phyloP scores from a whole-genome alignment of 2,113 vertebrate species.

The Hiodon tergisus region DNA sequence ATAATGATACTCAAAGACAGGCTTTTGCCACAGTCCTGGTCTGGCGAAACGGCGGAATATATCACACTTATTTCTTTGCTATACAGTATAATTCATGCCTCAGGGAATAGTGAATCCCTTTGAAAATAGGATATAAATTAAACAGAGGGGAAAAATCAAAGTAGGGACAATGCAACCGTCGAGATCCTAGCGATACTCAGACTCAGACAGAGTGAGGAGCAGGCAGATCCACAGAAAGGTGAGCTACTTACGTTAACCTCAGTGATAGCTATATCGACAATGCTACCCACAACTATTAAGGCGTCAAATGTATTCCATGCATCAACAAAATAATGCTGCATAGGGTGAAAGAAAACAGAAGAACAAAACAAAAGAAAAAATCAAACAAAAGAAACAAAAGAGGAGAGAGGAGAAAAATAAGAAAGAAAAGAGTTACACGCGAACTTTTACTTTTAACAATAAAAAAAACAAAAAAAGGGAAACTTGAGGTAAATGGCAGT shows the following conservation, averaged over 20 bases:
- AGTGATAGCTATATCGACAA: conserved; percentile 99
- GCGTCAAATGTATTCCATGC: conserved; percentile 99
- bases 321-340: conserved; percentile 99
- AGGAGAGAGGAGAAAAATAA: conserved; percentile 85
- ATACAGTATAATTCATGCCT: conserved; percentile 61
- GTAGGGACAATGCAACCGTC: conserved; percentile 49
- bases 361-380: conserved; percentile 51
- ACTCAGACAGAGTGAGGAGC: conserved; percentile 57
- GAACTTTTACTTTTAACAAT: conserved; percentile 58
- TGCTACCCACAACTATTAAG: conserved; percentile 99
- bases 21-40: no score
- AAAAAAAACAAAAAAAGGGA: conserved; percentile 30
- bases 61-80: conserved; percentile 56
- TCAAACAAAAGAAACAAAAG: conserved; percentile 46
- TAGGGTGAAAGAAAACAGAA: conserved; percentile 57
- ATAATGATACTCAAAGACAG: no score
- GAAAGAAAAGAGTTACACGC: conserved; percentile 90
- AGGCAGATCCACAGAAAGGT: conserved; percentile 81
- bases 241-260: conserved; percentile 99
- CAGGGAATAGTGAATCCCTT: conserved; percentile 42
- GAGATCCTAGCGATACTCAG: conserved; percentile 41
- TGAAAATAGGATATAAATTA: conserved; percentile 42
- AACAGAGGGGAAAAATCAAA: conserved; percentile 39
- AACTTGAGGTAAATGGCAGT: conserved; percentile 32
- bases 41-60: conserved; percentile 44